A percentile compares a stretch with the other conserved stretches of the same genome.
Evolutionary conservation across 2,113 vertebrate genomes (phyloP).

Genomic region (Zosterops japonicus): DNA sequence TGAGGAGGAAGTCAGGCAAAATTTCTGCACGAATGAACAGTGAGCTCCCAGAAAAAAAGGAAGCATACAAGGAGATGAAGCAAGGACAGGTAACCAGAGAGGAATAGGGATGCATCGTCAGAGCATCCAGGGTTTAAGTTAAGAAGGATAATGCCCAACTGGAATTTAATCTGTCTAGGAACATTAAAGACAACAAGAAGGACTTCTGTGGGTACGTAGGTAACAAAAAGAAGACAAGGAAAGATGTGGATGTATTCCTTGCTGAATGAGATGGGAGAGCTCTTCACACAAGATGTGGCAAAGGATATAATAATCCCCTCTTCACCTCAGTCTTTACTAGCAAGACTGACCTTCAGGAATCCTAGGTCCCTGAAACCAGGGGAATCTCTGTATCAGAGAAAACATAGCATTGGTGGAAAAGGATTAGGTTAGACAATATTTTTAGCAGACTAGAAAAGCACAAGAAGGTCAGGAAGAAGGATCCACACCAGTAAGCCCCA

Average conservation of each 20-base stretch:
- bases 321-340: not conserved
- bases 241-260: not conserved
- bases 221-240: not conserved
- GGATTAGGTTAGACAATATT: not conserved
- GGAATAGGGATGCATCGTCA: not conserved
- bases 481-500: not conserved
- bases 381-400: not conserved
- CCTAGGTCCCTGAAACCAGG: not conserved
- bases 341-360: not conserved
- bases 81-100: not conserved
- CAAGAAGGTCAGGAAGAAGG: not conserved
- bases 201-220: not conserved
- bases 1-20: not conserved
- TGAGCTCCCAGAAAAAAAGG: not conserved
- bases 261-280: not conserved
- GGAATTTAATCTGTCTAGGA: not conserved
- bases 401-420: not conserved
- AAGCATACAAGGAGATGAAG: not conserved
- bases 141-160: not conserved
- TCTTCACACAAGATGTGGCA: not conserved
- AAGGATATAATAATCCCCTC: not conserved
- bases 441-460: not conserved
- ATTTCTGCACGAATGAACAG: not conserved
- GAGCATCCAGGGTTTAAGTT: not conserved
- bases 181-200: not conserved